These are phyloP conservation scores for Archips xylosteana DNA, from an alignment of 2,888 invertebrate genomes.

Conservation along the genomic window DNA sequence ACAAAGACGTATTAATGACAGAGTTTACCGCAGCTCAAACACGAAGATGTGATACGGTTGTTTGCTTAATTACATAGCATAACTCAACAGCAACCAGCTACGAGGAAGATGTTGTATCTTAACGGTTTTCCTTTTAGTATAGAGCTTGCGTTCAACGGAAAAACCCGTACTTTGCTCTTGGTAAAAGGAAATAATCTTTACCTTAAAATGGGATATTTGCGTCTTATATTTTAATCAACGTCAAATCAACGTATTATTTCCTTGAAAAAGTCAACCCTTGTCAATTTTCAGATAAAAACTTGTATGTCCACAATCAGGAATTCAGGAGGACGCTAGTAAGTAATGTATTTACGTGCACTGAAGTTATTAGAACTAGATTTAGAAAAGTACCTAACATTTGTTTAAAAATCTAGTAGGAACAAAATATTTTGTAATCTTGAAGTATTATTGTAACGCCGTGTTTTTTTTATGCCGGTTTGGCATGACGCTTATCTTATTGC, in stretches of 20 bases:
- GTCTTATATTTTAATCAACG: not conserved
- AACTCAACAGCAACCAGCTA: conserved; percentile 6
- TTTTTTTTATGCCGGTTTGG: not conserved
- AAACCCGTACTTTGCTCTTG: conserved; percentile 20
- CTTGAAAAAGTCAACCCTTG: not conserved
- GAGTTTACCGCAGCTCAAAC: not conserved
- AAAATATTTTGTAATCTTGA: too few species aligned
- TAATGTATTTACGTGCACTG: too few species aligned
- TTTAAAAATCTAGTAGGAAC: too few species aligned
- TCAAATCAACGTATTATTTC: not conserved
- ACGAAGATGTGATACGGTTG: not conserved
- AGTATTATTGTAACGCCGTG: not conserved
- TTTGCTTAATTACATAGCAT: conserved; percentile 10
- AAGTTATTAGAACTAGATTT: too few species aligned
- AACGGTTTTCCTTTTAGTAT: conserved; percentile 26
- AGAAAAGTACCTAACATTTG: too few species aligned
- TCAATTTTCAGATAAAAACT: too few species aligned
- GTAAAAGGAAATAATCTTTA: not conserved
- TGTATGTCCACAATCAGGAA: too few species aligned
- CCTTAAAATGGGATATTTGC: not conserved
- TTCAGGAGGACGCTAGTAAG: too few species aligned
- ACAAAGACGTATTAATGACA: not conserved
- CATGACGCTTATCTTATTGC: not conserved
- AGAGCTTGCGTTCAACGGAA: conserved; percentile 10
- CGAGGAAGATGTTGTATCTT: conserved; percentile 26